phyloP scores from a whole-genome alignment of 64 coral and sea anemone genomes.

The Pachyseris speciosa region DNA sequence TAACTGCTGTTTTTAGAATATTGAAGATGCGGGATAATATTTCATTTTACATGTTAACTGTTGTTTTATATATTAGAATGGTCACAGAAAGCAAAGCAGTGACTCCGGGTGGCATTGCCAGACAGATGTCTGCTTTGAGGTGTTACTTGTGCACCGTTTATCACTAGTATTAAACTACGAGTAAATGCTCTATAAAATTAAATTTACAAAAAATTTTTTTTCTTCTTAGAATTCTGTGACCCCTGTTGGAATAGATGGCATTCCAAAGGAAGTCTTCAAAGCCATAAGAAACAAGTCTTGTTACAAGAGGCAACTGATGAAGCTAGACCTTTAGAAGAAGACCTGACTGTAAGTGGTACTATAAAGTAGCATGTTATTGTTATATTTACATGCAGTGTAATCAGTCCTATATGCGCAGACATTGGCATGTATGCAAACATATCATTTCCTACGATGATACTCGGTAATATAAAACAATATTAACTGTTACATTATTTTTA shows the following conservation, averaged over 20 bases:
- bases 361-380: not conserved
- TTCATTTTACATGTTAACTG: no score
- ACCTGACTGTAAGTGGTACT: not conserved
- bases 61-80: no score
- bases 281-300: conserved; percentile 26
- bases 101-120: no score
- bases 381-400: not conserved
- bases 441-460: not conserved
- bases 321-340: conserved; percentile 15
- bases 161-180: conserved; percentile 2
- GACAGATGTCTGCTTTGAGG: no score
- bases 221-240: conserved; percentile 36
- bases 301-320: conserved; percentile 16
- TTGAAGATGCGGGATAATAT: no score
- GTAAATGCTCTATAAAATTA: conserved; percentile 8
- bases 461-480: no score
- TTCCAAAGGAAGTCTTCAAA: conserved; percentile 49
- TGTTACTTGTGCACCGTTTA: not conserved
- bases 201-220: not conserved
- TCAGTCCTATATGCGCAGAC: not conserved
- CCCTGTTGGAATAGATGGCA: conserved; percentile 38
- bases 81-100: no score
- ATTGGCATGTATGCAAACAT: not conserved
- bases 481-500: no score
- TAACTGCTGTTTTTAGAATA: no score